Conservation (phyloP, 2,113 vertebrate species). For the Physeter macrocephalus region DNA sequence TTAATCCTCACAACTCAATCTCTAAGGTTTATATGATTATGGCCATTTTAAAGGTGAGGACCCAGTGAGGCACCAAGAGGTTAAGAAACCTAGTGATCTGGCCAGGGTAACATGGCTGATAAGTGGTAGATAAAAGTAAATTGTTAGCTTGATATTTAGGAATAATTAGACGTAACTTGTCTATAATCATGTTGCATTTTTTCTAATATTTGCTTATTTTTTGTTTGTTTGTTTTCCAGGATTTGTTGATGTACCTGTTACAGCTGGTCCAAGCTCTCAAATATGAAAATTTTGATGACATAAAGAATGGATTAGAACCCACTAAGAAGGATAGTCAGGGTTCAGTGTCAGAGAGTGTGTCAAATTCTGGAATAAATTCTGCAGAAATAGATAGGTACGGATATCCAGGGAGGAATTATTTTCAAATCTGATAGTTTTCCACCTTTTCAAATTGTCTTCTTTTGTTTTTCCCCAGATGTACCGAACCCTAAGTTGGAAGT, state of each 20-base stretch:
- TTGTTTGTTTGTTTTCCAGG: constrained; percentile 76
- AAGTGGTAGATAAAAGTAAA: background rate
- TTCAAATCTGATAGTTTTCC: background rate
- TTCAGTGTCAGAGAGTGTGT: constrained; percentile 86
- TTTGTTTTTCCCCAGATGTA: background rate
- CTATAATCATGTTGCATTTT: background rate
- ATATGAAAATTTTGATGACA: constrained; percentile 97
- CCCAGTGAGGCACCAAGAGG: background rate
- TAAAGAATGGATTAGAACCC: constrained; percentile 93
- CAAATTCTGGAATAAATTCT: constrained; percentile 75
- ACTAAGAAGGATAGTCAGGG: constrained; percentile 92
- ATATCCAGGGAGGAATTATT: background rate
- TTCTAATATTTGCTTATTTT: constrained; percentile 1
- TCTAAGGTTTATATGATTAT: background rate
- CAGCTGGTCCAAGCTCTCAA: constrained; percentile 98
- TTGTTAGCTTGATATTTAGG: background rate
- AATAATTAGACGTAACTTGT: background rate
- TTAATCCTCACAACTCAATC: background rate
- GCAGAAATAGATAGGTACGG: constrained; percentile 90
- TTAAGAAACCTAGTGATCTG: background rate
- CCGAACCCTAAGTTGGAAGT: background rate
- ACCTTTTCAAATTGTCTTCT: background rate
- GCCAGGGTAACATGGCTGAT: background rate
- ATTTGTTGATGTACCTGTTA: constrained; percentile 97
- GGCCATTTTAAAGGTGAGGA: background rate